phyloP scores from a whole-genome alignment of 2,888 invertebrate genomes.

The Drosophila cognata region DNA sequence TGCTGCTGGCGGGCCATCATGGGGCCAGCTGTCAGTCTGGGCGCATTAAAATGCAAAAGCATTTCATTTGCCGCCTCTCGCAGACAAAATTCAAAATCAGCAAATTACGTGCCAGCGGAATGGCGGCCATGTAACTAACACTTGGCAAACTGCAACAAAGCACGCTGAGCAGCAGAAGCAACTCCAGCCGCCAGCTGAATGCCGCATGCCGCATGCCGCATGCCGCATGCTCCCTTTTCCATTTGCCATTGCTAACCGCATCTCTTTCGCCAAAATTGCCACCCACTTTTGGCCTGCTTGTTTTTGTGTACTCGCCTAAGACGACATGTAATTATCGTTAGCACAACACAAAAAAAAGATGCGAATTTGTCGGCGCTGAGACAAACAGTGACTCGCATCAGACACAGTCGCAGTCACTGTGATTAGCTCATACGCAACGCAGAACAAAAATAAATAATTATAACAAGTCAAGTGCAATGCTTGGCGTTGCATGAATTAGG shows the following conservation, averaged over 20 bases:
- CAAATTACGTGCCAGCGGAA: constrained; percentile 76
- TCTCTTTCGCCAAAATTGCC: constrained; percentile 2
- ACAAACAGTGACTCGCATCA: constrained; percentile 25
- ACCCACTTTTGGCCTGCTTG: constrained; percentile 11
- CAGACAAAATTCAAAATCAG: constrained; percentile 80
- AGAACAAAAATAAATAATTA: background rate
- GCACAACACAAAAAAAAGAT: constrained; percentile 6
- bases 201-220: background rate
- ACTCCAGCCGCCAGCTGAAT: background rate
- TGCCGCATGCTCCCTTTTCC: background rate
- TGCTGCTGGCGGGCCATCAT: constrained; percentile 33
- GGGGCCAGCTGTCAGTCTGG: constrained; percentile 75
- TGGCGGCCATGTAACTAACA: constrained; percentile 74
- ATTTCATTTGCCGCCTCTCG: constrained; percentile 75
- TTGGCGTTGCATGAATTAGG: background rate
- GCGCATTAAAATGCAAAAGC: constrained; percentile 80
- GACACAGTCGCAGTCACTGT: constrained; percentile 24
- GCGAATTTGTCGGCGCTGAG: constrained; percentile 28
- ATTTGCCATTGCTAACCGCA: background rate
- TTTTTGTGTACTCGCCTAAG: constrained; percentile 48
- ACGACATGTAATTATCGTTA: constrained; percentile 79
- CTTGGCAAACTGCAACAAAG: constrained; percentile 52
- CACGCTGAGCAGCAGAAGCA: background rate
- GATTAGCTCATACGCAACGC: background rate
- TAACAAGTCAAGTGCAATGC: background rate